A percentile compares a stretch with the other conserved stretches of the same genome.
Evolutionary conservation across 2,113 vertebrate genomes (phyloP).

Genomic region (Sceloporus undulatus): DNA sequence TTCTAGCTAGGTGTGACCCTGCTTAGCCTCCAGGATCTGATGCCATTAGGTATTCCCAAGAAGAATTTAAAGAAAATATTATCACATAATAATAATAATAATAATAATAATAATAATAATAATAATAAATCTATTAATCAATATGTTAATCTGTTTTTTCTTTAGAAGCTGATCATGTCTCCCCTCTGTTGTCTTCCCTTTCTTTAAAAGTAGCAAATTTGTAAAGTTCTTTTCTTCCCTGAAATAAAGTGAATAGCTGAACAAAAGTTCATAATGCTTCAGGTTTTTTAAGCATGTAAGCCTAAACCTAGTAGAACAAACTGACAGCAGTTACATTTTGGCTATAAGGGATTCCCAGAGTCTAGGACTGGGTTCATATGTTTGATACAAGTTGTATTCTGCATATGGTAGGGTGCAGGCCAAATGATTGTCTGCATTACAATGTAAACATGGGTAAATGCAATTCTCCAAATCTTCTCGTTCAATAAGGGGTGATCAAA

Average conservation of each 20-base stretch:
- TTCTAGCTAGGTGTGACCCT: no score
- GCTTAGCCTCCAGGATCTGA: no score
- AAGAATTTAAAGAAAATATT: no score
- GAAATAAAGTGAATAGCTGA: not conserved
- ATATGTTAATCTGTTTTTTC: no score
- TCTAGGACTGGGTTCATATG: not conserved
- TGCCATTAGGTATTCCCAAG: no score
- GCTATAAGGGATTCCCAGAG: not conserved
- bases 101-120: no score
- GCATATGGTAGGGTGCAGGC: not conserved
- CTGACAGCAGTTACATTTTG: not conserved
- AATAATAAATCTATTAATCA: no score
- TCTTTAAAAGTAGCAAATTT: not conserved
- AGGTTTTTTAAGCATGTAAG: slow-evolving; percentile 15
- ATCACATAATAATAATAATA: no score
- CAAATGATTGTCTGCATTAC: not conserved
- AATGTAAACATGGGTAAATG: not conserved
- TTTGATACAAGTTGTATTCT: not conserved
- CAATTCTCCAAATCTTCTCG: not conserved
- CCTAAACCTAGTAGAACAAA: not conserved
- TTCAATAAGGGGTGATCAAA: not conserved
- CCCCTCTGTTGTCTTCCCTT: not conserved
- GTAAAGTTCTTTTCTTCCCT: not conserved
- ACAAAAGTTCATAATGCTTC: no score
- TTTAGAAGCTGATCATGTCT: no score